Conservation (phyloP, 1,140 invertebrate species). For the Orius laevigatus region DNA sequence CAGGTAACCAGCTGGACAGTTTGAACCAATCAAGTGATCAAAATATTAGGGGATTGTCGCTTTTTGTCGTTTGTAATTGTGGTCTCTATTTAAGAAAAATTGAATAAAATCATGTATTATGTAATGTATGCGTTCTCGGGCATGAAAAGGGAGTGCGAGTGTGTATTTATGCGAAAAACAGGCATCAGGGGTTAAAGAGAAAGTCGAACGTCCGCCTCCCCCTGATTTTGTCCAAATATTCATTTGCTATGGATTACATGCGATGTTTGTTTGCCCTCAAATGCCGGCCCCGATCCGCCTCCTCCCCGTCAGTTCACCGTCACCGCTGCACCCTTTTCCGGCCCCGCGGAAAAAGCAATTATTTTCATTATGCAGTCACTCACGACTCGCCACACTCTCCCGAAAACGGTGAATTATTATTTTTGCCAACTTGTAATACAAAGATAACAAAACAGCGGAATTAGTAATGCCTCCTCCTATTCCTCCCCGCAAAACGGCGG, state of each 20-base stretch:
- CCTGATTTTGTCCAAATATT: slow-evolving; percentile 10
- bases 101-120: too few species aligned
- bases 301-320: not conserved
- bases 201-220: not conserved
- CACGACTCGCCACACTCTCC: not conserved
- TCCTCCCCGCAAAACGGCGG: not conserved
- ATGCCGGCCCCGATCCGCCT: not conserved
- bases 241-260: slow-evolving; percentile 11
- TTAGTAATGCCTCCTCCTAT: not conserved
- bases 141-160: too few species aligned
- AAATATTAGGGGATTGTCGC: too few species aligned
- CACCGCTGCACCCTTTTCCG: not conserved
- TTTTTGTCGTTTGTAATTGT: too few species aligned
- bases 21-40: too few species aligned
- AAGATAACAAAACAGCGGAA: slow-evolving; percentile 7
- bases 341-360: slow-evolving; percentile 9
- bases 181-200: too few species aligned
- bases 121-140: too few species aligned
- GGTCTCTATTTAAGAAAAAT: too few species aligned
- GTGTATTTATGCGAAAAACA: too few species aligned
- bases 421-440: not conserved
- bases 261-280: not conserved
- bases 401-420: too few species aligned
- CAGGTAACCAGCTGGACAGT: too few species aligned
- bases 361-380: slow-evolving; percentile 11